Base-by-base conservation (phyloP, 2,113 vertebrate genomes). In the Poeciliopsis turrubarensis region DNA sequence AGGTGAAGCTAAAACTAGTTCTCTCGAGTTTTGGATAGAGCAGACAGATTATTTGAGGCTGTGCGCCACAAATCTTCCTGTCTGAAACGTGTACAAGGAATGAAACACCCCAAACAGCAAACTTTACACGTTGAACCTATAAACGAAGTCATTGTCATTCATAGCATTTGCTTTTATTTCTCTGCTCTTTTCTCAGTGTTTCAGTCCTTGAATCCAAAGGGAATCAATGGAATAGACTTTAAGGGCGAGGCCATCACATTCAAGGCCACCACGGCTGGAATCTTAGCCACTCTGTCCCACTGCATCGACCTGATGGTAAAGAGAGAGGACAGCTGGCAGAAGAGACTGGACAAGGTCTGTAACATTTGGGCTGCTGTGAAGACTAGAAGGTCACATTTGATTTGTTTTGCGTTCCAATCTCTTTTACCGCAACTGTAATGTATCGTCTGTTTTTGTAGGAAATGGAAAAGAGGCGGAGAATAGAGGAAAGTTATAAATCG, bases 171-270 rank as follows among this genome's bases (percentile, higher is more conserved):
- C 27, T 60, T 61, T 17, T 57, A 3, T 67, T 37, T 7, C 12
- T 67, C 1, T 77, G n/a, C 30, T 60, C 3, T 9, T 80, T 41
- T 31, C 51, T 1, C 79, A 95, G 94, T 93, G 78, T 92, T 94
- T 78, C 94, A 91, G 84, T 73, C 89, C n/a, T 47, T 91, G 83
- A 94, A 86, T 78, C 90, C 88, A 64, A 94, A 92, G 68, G 94
- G 88, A 68, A 90, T 92, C 78, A 97, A 96, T 88, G 97, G 97
- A 70, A 97, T 99, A 90, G 98, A 99, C 91, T 99, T 99, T 83
- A 99, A 99, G 94, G 98, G 98, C 2, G 98, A 99, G 93, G 98
- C 98, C 70, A 99, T 99, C 94, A 99, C 98, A 41, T 99, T 99
- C 92, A 99, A 99, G 90, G 97, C 98, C 80, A 99, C 98, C 70